phyloP scores from a whole-genome alignment of 2,888 invertebrate species.

The Aproaerema taeniolella region DNA sequence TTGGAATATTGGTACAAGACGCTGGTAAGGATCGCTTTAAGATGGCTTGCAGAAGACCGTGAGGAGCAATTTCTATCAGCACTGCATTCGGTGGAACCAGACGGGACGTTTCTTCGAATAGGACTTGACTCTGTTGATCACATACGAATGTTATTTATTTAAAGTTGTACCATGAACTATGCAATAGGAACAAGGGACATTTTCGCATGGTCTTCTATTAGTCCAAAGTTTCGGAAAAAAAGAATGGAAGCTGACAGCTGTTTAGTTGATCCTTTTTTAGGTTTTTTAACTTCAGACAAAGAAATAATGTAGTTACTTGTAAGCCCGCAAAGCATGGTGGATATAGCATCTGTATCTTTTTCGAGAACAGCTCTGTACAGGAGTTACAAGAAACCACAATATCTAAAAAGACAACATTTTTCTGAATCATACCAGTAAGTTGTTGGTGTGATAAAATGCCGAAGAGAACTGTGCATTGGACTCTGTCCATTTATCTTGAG shows the following conservation, averaged over 20 bases:
- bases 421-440: conserved; percentile 75
- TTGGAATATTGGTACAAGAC: conserved; percentile 80
- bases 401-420: conserved; percentile 20
- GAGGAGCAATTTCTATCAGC: conserved; percentile 91
- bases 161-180: conserved; percentile 70
- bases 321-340: conserved; percentile 74
- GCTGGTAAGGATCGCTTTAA: conserved; percentile 83
- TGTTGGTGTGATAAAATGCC: conserved; percentile 90
- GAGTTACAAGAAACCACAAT: neutral
- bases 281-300: neutral
- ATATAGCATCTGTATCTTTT: neutral
- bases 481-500: conserved; percentile 46
- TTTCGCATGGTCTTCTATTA: too few relatives aligned
- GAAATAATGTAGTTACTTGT: neutral
- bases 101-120: conserved; percentile 86
- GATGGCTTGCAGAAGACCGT: conserved; percentile 90
- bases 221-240: too few relatives aligned
- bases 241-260: conserved; percentile 78
- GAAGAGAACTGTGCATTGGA: conserved; percentile 72
- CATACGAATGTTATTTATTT: too few relatives aligned
- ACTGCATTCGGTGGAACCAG: conserved; percentile 87
- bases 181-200: conserved; percentile 90
- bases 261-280: conserved; percentile 85
- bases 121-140: conserved; percentile 75
- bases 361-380: neutral